phyloP scores from a whole-genome alignment of 2,797 vertebrate genomes.

The Semotilus atromaculatus region DNA sequence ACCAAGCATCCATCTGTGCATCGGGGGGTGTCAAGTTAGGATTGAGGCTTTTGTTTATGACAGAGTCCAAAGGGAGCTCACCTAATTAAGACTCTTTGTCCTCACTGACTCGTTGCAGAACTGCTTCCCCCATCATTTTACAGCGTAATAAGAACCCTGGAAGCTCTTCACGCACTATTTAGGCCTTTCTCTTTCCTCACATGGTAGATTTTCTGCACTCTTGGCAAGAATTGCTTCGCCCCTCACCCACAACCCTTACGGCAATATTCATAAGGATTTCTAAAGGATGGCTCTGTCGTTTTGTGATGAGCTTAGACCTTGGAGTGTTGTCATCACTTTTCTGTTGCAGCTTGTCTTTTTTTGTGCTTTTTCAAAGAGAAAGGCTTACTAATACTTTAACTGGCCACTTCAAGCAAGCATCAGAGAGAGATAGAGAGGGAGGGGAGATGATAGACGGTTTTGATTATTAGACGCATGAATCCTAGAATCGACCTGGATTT shows the following conservation, averaged over 20 bases:
- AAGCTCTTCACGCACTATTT: constrained; percentile 50
- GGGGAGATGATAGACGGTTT: neutral
- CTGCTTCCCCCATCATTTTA: constrained; percentile 61
- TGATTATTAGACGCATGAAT: neutral
- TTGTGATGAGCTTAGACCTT: neutral
- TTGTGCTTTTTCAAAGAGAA: constrained; percentile 7
- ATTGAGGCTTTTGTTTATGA: constrained; percentile 54
- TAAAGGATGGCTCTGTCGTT: neutral
- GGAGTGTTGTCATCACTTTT: constrained; percentile 6
- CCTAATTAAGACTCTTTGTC: constrained; percentile 69
- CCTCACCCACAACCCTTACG: constrained; percentile 29
- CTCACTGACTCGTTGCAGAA: constrained; percentile 70
- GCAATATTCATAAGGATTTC: constrained; percentile 62
- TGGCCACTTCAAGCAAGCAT: neutral
- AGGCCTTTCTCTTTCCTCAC: constrained; percentile 24
- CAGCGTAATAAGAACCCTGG: constrained; percentile 56
- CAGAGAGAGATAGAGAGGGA: neutral
- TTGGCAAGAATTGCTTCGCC: constrained; percentile 55
- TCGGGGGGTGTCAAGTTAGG: neutral
- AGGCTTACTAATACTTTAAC: constrained; percentile 21
- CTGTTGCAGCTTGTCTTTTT: constrained; percentile 9
- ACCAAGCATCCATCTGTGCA: constrained; percentile 1
- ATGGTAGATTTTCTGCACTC: constrained; percentile 67
- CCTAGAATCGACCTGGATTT: neutral
- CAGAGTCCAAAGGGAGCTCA: constrained; percentile 59